A percentile compares a stretch with the other conserved stretches of the same genome.
phyloP scores from a whole-genome alignment of 1,140 invertebrate genomes.

The Piezodorus guildinii region DNA sequence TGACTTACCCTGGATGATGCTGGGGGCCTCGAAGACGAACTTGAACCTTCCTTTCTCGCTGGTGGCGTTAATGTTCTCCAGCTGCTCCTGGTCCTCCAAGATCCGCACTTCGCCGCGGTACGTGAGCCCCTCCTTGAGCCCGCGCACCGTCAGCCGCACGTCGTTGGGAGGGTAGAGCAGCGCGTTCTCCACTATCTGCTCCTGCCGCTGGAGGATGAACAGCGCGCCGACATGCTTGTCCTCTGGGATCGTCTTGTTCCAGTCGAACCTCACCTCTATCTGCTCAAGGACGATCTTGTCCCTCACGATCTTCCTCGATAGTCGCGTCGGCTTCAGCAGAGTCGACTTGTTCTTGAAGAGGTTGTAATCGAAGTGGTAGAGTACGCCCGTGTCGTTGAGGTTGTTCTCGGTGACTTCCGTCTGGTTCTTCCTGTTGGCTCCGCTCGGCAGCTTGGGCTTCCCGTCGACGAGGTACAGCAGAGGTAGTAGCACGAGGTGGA shows the following conservation, averaged over 20 bases:
- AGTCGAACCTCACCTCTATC: constrained; percentile 15
- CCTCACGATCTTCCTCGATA: constrained; percentile 3
- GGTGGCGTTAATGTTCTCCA: constrained; percentile 11
- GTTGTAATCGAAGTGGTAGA: constrained; percentile 12
- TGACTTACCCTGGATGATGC: constrained; percentile 19
- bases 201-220: constrained; percentile 16
- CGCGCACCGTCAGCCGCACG: constrained; percentile 1
- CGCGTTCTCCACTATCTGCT: constrained; percentile 14
- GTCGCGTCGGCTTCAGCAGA: not conserved
- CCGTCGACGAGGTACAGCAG: not conserved
- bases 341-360: constrained; percentile 3
- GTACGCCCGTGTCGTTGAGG: not conserved
- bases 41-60: not conserved
- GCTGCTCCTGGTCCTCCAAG: not conserved
- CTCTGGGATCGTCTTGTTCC: constrained; percentile 9
- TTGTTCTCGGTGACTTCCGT: not conserved
- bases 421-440: not conserved
- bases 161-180: constrained; percentile 18
- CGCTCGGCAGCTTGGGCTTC: not conserved
- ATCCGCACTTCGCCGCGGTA: constrained; percentile 18
- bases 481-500: not conserved
- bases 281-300: not conserved
- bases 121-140: not conserved
- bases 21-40: constrained; percentile 18
- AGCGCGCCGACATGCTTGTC: constrained; percentile 1